Evolutionary conservation across 2,888 invertebrate genomes (phyloP).

Genomic region (Itoplectis maculator): DNA sequence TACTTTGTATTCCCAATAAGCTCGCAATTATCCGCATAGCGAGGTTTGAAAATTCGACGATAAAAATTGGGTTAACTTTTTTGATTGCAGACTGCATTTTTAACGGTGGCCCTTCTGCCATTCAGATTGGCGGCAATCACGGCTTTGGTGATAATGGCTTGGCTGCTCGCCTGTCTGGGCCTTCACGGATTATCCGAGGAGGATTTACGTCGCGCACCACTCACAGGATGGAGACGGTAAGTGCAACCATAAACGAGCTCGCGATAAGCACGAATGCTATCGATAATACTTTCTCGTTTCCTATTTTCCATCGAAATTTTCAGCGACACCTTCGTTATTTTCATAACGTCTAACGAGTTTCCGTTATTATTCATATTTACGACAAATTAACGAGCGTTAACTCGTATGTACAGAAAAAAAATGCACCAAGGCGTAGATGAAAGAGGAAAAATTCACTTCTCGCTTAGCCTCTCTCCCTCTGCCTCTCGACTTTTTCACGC

Average conservation of each 20-base stretch:
- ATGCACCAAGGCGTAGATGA: background rate
- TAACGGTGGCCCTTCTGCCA: slow-evolving; percentile 94
- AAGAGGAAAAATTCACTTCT: background rate
- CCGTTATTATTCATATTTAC: background rate
- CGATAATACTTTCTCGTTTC: slow-evolving; percentile 40
- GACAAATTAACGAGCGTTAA: background rate
- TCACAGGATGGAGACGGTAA: slow-evolving; percentile 96
- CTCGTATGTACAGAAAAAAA: background rate
- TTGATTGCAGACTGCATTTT: slow-evolving; percentile 91
- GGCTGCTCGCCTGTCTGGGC: slow-evolving; percentile 94
- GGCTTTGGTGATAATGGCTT: slow-evolving; percentile 91
- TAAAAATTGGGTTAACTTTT: background rate
- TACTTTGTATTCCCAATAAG: background rate
- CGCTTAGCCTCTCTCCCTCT: background rate
- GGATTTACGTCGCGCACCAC: slow-evolving; percentile 91
- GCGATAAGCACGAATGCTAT: slow-evolving; percentile 7
- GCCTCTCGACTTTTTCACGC: background rate
- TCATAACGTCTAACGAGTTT: background rate
- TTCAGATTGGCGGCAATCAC: slow-evolving; percentile 92
- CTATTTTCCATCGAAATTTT: background rate
- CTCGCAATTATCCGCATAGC: background rate
- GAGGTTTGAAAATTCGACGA: no score
- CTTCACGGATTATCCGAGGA: slow-evolving; percentile 92
- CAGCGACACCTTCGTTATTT: background rate
- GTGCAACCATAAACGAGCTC: slow-evolving; percentile 70